Evolutionary conservation across 2,888 invertebrate genomes (phyloP).

Genomic region (Cylindroiulus punctatus): DNA sequence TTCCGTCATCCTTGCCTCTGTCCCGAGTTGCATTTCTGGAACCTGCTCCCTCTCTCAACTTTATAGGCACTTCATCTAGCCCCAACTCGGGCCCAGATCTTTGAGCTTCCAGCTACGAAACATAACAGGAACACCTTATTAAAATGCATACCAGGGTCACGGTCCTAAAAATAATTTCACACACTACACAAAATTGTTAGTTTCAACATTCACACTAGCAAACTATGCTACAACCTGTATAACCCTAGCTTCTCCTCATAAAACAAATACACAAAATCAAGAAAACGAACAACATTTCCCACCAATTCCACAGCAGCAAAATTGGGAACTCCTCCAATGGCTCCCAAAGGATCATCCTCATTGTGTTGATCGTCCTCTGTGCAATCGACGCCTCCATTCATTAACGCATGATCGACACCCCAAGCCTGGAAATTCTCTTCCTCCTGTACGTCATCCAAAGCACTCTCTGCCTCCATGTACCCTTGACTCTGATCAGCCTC

Average conservation of each 20-base stretch:
- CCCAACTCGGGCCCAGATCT: conserved; percentile 55
- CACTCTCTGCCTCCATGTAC: conserved; percentile 53
- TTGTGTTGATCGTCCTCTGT: conserved; percentile 58
- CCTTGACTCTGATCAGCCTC: conserved; percentile 59
- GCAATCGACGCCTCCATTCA: conserved; percentile 55
- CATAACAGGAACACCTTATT: background rate
- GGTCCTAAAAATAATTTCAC: too few relatives aligned
- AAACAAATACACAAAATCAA: background rate
- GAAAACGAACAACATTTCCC: background rate
- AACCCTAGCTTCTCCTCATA: too few relatives aligned
- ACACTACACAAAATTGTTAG: too few relatives aligned
- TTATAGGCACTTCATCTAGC: conserved; percentile 59
- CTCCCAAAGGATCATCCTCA: conserved; percentile 52
- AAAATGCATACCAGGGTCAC: background rate
- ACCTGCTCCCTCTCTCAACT: conserved; percentile 55
- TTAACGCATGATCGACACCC: conserved; percentile 27
- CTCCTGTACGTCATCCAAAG: conserved; percentile 52
- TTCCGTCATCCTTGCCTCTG: conserved; percentile 51
- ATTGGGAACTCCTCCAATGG: conserved; percentile 52
- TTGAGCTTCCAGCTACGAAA: conserved; percentile 44
- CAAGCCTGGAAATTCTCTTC: conserved; percentile 52
- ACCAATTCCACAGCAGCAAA: conserved; percentile 47
- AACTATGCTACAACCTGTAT: too few relatives aligned
- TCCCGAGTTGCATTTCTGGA: background rate
- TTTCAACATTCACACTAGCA: too few relatives aligned